A percentile compares a stretch with the other conserved stretches of the same genome.
phyloP scores from a whole-genome alignment of 1,140 invertebrate genomes.

The Argopecten irradians region DNA sequence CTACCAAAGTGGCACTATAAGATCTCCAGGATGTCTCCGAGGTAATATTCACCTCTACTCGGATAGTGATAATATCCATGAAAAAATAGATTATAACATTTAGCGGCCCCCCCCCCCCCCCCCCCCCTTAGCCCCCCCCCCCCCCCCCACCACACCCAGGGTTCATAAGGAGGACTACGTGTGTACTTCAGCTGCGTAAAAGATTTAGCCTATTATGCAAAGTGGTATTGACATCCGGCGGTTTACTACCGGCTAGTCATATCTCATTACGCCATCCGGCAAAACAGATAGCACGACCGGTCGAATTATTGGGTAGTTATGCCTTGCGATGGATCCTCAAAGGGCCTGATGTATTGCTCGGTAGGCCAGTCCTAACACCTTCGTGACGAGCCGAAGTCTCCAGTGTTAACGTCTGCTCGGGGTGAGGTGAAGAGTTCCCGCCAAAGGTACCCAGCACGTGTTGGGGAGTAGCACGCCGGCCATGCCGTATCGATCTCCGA shows the following conservation, averaged over 20 bases:
- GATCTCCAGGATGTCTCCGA: background rate
- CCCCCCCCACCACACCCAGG: too few species aligned
- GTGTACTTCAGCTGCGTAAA: background rate
- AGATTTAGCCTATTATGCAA: background rate
- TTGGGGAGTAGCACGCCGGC: background rate
- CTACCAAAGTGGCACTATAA: background rate
- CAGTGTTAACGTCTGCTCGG: background rate
- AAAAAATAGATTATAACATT: background rate
- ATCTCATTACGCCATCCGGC: constrained; percentile 5
- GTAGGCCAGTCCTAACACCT: background rate
- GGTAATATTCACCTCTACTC: background rate
- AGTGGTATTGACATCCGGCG: constrained; percentile 20
- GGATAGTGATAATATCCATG: background rate
- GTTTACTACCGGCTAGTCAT: background rate
- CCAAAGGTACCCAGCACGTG: background rate
- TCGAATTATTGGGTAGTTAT: constrained; percentile 2
- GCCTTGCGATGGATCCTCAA: background rate
- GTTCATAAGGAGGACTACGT: background rate
- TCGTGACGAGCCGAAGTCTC: background rate
- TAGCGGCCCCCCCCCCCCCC: too few species aligned
- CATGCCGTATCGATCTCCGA: background rate
- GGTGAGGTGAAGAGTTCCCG: background rate
- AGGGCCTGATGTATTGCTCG: background rate
- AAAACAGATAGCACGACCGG: background rate
- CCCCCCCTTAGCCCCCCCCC: too few species aligned